Conservation (phyloP, 1,140 invertebrate genomes). For the Oedothorax gibbosus region DNA sequence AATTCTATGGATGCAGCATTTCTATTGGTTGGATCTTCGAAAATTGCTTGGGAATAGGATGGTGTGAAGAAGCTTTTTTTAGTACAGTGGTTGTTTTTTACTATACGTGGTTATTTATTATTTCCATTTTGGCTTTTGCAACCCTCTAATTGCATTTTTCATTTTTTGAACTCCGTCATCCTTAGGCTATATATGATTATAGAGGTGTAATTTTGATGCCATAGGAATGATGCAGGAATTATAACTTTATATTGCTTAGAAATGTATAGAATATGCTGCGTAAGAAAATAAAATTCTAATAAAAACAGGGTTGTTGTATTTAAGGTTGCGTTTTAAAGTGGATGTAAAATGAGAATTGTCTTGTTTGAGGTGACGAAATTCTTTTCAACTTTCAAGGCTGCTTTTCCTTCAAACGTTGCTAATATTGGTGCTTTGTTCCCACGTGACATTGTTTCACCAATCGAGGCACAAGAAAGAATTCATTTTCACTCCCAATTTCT, state of each 20-base stretch:
- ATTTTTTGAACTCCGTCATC: background rate
- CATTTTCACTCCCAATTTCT: too few species aligned
- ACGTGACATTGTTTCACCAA: too few species aligned
- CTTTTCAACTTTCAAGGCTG: too few species aligned
- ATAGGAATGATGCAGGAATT: conserved; percentile 8
- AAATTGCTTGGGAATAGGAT: background rate
- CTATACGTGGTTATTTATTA: background rate
- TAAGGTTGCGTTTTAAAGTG: too few species aligned
- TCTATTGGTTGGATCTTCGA: conserved; percentile 20
- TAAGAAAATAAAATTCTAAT: too few species aligned
- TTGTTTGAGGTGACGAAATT: too few species aligned
- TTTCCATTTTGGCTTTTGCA: background rate
- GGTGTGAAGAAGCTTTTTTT: conserved; percentile 9
- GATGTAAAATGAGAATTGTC: too few species aligned
- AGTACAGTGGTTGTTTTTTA: background rate
- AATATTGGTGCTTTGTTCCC: too few species aligned
- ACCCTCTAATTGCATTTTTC: background rate
- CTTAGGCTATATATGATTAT: conserved; percentile 1
- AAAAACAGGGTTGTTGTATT: too few species aligned
- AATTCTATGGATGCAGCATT: background rate
- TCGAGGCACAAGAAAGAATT: too few species aligned
- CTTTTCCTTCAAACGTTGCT: too few species aligned
- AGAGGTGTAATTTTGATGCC: conserved; percentile 36
- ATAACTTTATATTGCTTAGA: conserved; percentile 18
- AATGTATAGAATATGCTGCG: too few species aligned